A percentile compares a stretch with the other conserved stretches of the same genome.
Conservation (phyloP, 2,888 invertebrate species). For the Venusia cambrica region DNA sequence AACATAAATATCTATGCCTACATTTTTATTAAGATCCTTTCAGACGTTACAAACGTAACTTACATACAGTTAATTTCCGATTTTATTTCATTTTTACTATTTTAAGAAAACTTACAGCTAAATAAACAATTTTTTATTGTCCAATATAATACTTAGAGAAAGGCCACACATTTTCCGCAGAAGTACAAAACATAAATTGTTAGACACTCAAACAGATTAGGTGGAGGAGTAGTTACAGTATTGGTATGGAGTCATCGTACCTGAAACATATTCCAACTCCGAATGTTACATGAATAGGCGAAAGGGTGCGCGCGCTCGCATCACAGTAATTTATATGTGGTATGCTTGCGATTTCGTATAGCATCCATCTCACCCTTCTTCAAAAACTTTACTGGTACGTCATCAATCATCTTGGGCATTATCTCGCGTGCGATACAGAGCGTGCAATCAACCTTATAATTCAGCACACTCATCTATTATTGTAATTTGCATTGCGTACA, state of each 20-base stretch:
- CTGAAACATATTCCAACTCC: constrained; percentile 29
- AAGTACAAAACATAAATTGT: no score
- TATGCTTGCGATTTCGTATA: constrained; percentile 46
- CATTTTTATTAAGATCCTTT: no score
- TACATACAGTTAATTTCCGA: no score
- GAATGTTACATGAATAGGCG: constrained; percentile 40
- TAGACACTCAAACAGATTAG: no score
- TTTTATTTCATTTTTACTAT: no score
- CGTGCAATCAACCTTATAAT: constrained; percentile 30
- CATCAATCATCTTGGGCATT: constrained; percentile 66
- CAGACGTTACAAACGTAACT: no score
- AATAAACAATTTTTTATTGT: no score
- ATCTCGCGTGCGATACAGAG: constrained; percentile 48
- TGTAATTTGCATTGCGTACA: constrained; percentile 29
- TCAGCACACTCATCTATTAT: constrained; percentile 40
- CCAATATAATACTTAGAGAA: no score
- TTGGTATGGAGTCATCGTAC: constrained; percentile 23
- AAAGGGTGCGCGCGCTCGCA: constrained; percentile 44
- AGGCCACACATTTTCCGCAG: no score
- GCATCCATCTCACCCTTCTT: constrained; percentile 46
- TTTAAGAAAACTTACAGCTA: no score
- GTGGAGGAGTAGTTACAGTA: no score
- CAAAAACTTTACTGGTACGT: constrained; percentile 46
- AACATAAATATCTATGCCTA: no score
- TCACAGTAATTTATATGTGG: constrained; percentile 58